phyloP scores from a whole-genome alignment of 2,113 vertebrate genomes.

The Microcebus tavaratra region DNA sequence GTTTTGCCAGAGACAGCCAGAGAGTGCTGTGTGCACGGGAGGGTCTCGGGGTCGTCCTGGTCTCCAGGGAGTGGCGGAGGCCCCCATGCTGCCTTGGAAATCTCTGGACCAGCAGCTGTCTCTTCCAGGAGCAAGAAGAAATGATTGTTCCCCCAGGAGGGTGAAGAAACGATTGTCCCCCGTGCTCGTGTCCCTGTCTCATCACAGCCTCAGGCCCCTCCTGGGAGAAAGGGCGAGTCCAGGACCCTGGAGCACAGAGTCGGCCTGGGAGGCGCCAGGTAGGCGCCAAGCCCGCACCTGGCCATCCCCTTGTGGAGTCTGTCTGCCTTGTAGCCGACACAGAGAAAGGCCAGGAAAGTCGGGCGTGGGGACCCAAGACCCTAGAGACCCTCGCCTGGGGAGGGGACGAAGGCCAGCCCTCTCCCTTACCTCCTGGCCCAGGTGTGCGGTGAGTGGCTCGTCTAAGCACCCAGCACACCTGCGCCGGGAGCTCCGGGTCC shows the following conservation, averaged over 20 bases:
- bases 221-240: not conserved
- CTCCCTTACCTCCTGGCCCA: not conserved
- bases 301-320: fast-evolving
- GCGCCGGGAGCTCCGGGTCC: not conserved
- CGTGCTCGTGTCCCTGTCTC: not conserved
- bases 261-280: not conserved
- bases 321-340: not conserved
- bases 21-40: fast-evolving
- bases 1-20: not conserved
- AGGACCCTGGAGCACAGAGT: not conserved
- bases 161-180: not conserved
- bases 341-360: not conserved
- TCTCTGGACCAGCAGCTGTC: too few species aligned
- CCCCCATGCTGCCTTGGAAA: not conserved
- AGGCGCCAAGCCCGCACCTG: not conserved
- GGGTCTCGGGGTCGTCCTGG: not conserved
- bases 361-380: not conserved
- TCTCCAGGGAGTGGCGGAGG: fast-evolving
- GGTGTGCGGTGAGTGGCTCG: not conserved
- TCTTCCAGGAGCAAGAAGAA: not conserved
- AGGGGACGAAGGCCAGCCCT: too few species aligned
- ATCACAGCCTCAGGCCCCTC: not conserved
- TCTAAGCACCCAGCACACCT: not conserved
- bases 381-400: not conserved
- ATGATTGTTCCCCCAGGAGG: not conserved